Percentiles rank a stretch among this genome's conserved stretches.
Evolutionary conservation across 2,888 invertebrate genomes (phyloP).

Genomic region (Drosophila rubida): DNA sequence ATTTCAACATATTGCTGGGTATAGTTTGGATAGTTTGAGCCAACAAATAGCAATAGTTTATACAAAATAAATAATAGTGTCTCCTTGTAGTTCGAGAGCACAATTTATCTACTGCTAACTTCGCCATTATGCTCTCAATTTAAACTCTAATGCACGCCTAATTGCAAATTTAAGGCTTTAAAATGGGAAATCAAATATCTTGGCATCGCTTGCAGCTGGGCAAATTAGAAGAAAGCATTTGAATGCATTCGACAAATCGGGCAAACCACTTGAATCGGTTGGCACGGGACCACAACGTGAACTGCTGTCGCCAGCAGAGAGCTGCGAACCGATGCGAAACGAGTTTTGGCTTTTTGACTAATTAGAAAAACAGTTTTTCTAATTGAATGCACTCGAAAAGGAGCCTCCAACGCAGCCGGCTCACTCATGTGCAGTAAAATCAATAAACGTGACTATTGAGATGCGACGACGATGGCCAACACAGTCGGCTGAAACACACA

Average conservation of each 20-base stretch:
- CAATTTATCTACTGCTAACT: no score
- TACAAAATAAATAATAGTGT: no score
- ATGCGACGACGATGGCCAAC: slow-evolving; percentile 23
- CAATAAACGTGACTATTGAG: slow-evolving; percentile 50
- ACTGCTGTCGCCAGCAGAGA: slow-evolving; percentile 15
- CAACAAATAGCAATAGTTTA: no score
- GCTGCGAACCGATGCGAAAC: slow-evolving; percentile 12
- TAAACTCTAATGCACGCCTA: background rate
- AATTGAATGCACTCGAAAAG: slow-evolving; percentile 44
- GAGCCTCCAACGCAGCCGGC: slow-evolving; percentile 2
- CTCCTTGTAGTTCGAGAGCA: no score
- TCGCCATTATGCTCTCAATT: no score
- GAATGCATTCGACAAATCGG: slow-evolving; percentile 2
- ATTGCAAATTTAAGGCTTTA: background rate
- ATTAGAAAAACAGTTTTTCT: slow-evolving; percentile 65
- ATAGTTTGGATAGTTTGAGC: no score
- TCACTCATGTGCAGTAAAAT: slow-evolving; percentile 33
- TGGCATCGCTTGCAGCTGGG: background rate
- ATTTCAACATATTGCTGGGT: no score
- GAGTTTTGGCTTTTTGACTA: slow-evolving; percentile 36
- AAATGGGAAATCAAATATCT: background rate
- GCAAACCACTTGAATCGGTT: slow-evolving; percentile 4
- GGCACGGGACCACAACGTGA: slow-evolving; percentile 5
- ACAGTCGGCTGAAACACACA: slow-evolving; percentile 2
- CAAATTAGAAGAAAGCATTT: background rate